Evolutionary conservation across 2,797 vertebrate species (phyloP).

Genomic region (Knipowitschia caucasica): DNA sequence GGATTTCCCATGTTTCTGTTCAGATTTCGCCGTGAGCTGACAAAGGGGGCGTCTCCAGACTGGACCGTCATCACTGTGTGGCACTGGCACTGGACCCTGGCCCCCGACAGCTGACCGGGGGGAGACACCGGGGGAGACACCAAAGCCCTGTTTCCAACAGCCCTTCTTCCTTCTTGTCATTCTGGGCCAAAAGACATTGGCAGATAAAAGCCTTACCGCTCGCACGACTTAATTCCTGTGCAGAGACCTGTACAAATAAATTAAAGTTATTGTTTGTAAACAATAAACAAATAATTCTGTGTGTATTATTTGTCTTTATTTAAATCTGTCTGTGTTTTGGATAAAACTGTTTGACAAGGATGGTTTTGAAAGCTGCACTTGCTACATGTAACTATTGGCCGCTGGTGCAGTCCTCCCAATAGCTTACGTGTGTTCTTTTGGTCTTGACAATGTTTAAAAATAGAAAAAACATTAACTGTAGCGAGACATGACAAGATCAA

Average conservation of each 20-base stretch:
- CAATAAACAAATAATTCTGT: neutral
- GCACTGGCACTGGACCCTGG: slow-evolving; percentile 56
- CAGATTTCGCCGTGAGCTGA: slow-evolving; percentile 57
- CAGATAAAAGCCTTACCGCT: neutral
- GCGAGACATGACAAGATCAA: too few relatives aligned
- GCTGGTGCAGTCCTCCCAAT: too few relatives aligned
- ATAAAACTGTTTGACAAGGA: too few relatives aligned
- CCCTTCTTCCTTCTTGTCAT: too few relatives aligned
- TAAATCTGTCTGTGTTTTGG: neutral
- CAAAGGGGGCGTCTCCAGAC: slow-evolving; percentile 30
- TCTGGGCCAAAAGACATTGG: slow-evolving; percentile 4
- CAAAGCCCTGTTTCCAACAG: too few relatives aligned
- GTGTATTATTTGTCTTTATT: neutral
- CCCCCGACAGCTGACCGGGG: neutral
- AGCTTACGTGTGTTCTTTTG: too few relatives aligned
- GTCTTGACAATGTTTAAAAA: too few relatives aligned
- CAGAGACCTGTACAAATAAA: neutral
- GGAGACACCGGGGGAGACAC: too few relatives aligned
- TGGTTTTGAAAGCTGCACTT: too few relatives aligned
- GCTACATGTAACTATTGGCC: too few relatives aligned
- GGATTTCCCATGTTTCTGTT: neutral
- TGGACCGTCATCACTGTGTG: slow-evolving; percentile 56
- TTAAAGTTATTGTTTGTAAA: neutral
- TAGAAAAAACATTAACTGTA: too few relatives aligned
- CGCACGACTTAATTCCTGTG: neutral